These are phyloP conservation scores for Sphenodon punctatus DNA, from an alignment of 2,797 vertebrate species.

Conservation along the genomic window DNA sequence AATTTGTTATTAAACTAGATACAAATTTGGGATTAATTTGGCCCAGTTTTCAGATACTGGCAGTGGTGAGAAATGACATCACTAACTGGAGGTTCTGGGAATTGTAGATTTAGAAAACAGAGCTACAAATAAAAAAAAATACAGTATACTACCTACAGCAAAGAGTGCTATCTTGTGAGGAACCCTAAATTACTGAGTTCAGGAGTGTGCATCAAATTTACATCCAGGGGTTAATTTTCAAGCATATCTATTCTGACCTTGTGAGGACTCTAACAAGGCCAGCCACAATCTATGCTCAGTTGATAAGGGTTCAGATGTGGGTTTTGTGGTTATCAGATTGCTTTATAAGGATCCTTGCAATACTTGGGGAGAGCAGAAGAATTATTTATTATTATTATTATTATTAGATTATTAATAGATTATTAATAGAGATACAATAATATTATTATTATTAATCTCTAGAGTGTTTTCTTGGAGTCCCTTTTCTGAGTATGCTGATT, in stretches of 20 bases:
- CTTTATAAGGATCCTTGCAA: slow-evolving; percentile 40
- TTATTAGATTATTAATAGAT: too few relatives aligned
- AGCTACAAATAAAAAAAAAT: neutral
- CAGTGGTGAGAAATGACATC: neutral
- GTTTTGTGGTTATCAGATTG: slow-evolving; percentile 25
- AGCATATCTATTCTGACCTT: neutral
- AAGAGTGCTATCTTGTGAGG: neutral
- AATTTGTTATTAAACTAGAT: neutral
- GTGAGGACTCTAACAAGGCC: slow-evolving; percentile 41
- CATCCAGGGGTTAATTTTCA: neutral
- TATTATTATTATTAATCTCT: too few relatives aligned
- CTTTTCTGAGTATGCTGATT: too few relatives aligned
- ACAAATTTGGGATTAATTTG: neutral
- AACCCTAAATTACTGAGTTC: neutral
- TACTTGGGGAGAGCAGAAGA: slow-evolving; percentile 28
- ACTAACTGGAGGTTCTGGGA: neutral
- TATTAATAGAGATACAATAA: too few relatives aligned
- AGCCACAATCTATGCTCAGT: slow-evolving; percentile 55
- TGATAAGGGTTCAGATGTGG: slow-evolving; percentile 45
- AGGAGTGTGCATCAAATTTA: neutral
- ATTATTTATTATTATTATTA: too few relatives aligned
- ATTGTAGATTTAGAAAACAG: too few relatives aligned
- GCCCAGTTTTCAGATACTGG: neutral
- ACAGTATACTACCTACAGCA: too few relatives aligned
- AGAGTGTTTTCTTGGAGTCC: too few relatives aligned